These are phyloP conservation scores for Myodes glareolus DNA, from an alignment of 2,113 vertebrate genomes.

Conservation along the genomic window DNA sequence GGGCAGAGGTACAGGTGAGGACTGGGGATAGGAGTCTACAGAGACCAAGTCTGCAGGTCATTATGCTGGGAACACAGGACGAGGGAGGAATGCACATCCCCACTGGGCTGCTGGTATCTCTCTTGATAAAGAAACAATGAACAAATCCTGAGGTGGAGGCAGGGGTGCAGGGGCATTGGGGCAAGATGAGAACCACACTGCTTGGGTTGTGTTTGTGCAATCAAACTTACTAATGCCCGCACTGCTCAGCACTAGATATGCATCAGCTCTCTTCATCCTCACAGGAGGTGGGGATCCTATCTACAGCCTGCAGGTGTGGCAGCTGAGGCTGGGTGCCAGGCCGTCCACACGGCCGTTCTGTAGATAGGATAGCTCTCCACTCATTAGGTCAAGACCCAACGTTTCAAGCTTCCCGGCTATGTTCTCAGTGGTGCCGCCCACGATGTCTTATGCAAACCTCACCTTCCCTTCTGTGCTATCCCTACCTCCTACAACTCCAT, in stretches of 20 bases:
- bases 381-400: background rate
- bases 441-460: background rate
- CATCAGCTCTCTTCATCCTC: background rate
- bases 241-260: background rate
- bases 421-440: background rate
- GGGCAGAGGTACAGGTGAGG: background rate
- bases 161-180: background rate
- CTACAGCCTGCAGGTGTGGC: background rate
- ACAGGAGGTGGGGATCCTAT: background rate
- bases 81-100: background rate
- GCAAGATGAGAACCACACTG: background rate
- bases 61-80: background rate
- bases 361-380: fast-evolving
- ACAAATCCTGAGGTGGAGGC: background rate
- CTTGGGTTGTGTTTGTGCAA: background rate
- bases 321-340: background rate
- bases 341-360: fast-evolving
- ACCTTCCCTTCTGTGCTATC: background rate
- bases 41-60: background rate
- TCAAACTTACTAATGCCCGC: background rate
- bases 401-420: background rate
- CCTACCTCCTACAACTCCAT: background rate
- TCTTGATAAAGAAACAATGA: background rate
- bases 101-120: background rate
- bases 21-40: background rate